Base-by-base conservation (phyloP, 1,140 invertebrate genomes). In the Drosophila orena region DNA sequence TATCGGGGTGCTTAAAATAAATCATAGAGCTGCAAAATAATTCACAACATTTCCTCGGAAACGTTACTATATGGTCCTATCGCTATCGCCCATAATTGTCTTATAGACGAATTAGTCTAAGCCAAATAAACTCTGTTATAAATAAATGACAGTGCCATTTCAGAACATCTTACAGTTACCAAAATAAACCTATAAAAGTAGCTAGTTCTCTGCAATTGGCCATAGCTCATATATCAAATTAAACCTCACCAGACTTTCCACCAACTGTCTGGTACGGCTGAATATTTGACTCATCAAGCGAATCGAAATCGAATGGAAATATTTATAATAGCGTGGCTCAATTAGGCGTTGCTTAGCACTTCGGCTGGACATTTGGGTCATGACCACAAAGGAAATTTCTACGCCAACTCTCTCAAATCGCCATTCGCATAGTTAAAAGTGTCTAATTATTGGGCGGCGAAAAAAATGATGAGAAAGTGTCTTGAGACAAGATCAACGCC, bases 341-440 rank as follows among this genome's bases (percentile, higher is more conserved):
- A 69, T 80, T 80, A 84, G 88, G 77, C 53, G 47, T 54, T 70
- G 64, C 65, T 70, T 90, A 66, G 75, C 84, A 80, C 79, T 84
- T 80, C 79, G 66, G 60, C n/a, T 42, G 55, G 61, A 80, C 79
- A 88, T 89, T 70, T 88, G 57, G 84, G 84, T 88, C 84, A 88
- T 70, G 73, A 84, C 80, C 40, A 69, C 79, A 77, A 90, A 54
- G 72, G 77, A 84, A 77, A 88, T 81, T 76, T 76, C 53, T 65
- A 49, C 59, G 59, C 54, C 50, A 62, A 60, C 34, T 65, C 70
- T 66, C 58, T 62, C 60, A 3, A 47, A 52, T 30, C 50, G 57
- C 17, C 27, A 46, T 50, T 46, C 44, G 24, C 57, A 20, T 44
- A 62, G 61, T 65, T 69, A 88, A 89, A 84, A 74, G 43, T 77